A percentile compares a stretch with the other conserved stretches of the same genome.
Evolutionary conservation across 2,797 vertebrate species (phyloP).

Genomic region (Lutjanus argentimaculatus): DNA sequence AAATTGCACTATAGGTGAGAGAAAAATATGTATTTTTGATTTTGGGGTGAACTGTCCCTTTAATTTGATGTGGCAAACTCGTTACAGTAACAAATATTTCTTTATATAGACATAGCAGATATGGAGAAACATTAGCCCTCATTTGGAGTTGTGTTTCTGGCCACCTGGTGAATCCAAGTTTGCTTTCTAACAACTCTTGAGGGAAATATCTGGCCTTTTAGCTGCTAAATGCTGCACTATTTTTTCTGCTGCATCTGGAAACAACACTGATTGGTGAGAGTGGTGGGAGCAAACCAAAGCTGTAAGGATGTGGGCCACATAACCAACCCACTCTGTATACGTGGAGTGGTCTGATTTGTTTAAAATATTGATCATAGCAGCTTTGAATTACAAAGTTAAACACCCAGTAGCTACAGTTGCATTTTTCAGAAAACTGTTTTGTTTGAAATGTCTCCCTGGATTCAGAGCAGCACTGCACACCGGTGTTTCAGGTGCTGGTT

Average conservation of each 20-base stretch:
- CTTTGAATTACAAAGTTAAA: slow-evolving; percentile 4
- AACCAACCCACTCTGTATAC: neutral
- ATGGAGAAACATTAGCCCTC: neutral
- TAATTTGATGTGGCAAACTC: neutral
- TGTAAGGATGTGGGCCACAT: neutral
- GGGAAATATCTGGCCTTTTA: slow-evolving; percentile 1
- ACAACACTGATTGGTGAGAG: neutral
- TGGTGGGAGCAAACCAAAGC: neutral
- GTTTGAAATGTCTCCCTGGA: slow-evolving; percentile 12
- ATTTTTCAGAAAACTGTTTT: neutral
- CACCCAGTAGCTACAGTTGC: neutral
- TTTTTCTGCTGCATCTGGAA: slow-evolving; percentile 11
- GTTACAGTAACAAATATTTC: neutral
- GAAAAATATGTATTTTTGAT: too few species aligned
- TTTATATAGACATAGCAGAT: neutral
- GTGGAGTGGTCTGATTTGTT: neutral
- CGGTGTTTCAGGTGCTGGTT: slow-evolving; percentile 19
- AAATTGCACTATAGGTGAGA: too few species aligned
- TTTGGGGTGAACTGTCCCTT: too few species aligned
- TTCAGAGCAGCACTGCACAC: slow-evolving; percentile 17
- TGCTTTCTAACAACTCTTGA: neutral
- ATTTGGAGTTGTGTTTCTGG: neutral
- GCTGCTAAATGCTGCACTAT: neutral
- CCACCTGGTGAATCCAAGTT: neutral
- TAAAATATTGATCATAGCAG: neutral